Evolutionary conservation across 2,888 invertebrate species (phyloP).

Genomic region (Dryocosmus kuriphilus): DNA sequence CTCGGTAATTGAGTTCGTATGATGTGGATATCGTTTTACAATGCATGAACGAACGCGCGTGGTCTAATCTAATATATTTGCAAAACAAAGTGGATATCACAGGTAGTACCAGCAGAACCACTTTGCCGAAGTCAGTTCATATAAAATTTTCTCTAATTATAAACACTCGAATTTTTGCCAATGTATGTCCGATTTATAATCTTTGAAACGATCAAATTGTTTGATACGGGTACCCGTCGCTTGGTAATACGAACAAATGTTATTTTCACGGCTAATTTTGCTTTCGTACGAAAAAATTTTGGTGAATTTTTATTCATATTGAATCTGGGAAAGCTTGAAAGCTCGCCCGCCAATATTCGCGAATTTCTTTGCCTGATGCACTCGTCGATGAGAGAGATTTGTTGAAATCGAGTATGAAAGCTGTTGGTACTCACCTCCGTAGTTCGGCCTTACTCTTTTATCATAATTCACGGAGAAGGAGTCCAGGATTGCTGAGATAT

Average conservation of each 20-base stretch:
- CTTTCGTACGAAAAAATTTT: background rate
- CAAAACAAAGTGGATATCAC: constrained; percentile 16
- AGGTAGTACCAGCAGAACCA: background rate
- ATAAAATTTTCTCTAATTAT: background rate
- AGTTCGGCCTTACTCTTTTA: constrained; percentile 99
- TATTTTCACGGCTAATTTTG: background rate
- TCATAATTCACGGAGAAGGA: constrained; percentile 98
- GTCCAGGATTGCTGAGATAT: constrained; percentile 96
- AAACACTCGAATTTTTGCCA: background rate
- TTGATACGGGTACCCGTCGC: background rate
- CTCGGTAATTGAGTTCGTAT: constrained; percentile 37
- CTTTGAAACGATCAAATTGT: background rate
- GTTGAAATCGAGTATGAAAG: background rate
- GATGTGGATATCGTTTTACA: constrained; percentile 38
- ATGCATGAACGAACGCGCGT: constrained; percentile 35
- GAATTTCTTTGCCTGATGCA: constrained; percentile 6
- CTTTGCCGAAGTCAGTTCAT: background rate
- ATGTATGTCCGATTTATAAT: background rate
- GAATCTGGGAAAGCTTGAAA: background rate
- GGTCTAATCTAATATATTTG: constrained; percentile 24
- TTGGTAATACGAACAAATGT: background rate
- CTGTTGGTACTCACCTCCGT: constrained; percentile 89
- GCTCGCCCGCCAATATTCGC: background rate
- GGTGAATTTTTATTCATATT: background rate
- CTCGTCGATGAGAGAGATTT: background rate